Conservation (phyloP, 1,140 invertebrate genomes). For the Lepidurus couesii region DNA sequence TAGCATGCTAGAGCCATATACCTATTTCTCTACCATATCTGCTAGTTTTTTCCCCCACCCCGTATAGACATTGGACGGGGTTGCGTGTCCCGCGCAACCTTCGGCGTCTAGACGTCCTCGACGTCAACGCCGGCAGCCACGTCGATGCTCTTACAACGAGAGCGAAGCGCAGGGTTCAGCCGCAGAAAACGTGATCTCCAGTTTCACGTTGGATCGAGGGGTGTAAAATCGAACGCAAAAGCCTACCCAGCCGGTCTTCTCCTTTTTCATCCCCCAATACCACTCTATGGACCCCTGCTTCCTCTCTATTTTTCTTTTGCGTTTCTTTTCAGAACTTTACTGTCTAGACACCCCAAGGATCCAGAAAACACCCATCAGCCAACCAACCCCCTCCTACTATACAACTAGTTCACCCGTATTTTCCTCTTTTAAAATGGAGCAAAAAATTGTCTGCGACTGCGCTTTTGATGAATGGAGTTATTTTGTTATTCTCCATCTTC, state of each 20-base stretch:
- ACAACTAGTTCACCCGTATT: neutral
- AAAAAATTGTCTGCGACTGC: constrained; percentile 6
- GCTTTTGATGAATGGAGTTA: constrained; percentile 8
- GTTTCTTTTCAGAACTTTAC: constrained; percentile 5
- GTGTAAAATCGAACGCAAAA: constrained; percentile 9
- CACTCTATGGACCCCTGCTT: neutral
- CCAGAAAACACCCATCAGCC: neutral
- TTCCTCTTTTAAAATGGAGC: neutral
- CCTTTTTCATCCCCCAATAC: neutral
- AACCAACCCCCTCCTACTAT: neutral
- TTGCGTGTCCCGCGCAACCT: constrained; percentile 1
- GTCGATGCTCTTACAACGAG: neutral
- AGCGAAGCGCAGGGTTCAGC: neutral
- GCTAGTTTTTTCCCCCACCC: neutral
- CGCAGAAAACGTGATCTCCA: neutral
- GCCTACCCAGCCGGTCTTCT: neutral
- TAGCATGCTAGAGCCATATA: neutral
- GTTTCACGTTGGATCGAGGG: neutral
- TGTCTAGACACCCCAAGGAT: neutral
- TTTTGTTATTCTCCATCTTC: neutral
- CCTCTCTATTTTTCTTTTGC: neutral
- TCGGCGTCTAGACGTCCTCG: constrained; percentile 20
- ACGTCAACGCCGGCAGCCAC: neutral
- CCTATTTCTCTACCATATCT: neutral
- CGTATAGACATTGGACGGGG: neutral